phyloP scores from a whole-genome alignment of 2,888 invertebrate species.

The Gasteruption jaculator region DNA sequence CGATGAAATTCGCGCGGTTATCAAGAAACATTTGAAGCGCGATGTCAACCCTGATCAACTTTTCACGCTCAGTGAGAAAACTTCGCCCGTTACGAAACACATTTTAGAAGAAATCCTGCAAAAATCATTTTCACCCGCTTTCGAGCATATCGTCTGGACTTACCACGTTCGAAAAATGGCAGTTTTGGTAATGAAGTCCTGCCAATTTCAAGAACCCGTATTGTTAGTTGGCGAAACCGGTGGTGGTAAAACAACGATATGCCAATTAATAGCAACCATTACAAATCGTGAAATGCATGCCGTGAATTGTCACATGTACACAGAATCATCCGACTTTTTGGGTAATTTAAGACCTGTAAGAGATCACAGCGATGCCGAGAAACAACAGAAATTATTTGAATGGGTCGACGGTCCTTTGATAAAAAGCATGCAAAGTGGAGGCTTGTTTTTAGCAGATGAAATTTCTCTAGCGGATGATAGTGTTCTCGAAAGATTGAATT shows the following conservation, averaged over 20 bases:
- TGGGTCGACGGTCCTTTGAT: slow-evolving; percentile 98
- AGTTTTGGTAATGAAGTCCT: slow-evolving; percentile 75
- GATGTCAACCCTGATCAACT: slow-evolving; percentile 66
- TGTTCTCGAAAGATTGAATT: slow-evolving; percentile 95
- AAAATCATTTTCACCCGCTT: slow-evolving; percentile 56
- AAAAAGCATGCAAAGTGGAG: slow-evolving; percentile 81
- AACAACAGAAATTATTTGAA: slow-evolving; percentile 71
- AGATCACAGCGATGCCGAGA: slow-evolving; percentile 56
- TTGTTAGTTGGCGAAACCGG: slow-evolving; percentile 96
- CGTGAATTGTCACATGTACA: slow-evolving; percentile 98
- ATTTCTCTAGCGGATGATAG: slow-evolving; percentile 98
- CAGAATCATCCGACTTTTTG: slow-evolving; percentile 96
- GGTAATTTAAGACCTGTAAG: slow-evolving; percentile 91
- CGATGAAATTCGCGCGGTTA: slow-evolving; percentile 72
- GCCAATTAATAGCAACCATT: slow-evolving; percentile 78
- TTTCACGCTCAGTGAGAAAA: slow-evolving; percentile 64
- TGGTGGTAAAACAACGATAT: slow-evolving; percentile 95
- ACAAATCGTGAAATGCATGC: slow-evolving; percentile 66
- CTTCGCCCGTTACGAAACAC: slow-evolving; percentile 72
- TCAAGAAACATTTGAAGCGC: slow-evolving; percentile 76
- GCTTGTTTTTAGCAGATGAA: slow-evolving; percentile 93
- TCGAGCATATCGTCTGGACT: slow-evolving; percentile 91
- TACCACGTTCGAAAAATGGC: slow-evolving; percentile 81
- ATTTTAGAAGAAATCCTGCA: slow-evolving; percentile 66
- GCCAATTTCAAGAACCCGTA: slow-evolving; percentile 90